phyloP scores from a whole-genome alignment of 1,140 invertebrate species.

The Bombus pyrosoma region DNA sequence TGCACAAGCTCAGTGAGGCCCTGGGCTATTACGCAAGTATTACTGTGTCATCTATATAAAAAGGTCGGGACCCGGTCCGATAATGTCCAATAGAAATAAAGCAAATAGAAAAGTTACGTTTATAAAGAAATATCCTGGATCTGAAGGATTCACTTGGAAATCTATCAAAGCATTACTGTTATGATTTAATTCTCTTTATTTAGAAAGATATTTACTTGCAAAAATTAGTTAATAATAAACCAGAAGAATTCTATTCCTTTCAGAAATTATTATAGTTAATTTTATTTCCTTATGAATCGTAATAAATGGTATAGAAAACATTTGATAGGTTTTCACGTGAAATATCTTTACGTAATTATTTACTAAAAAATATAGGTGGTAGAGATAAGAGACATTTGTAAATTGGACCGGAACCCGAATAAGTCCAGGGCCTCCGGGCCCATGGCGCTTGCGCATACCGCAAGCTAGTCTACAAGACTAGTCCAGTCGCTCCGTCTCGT shows the following conservation, averaged over 20 bases:
- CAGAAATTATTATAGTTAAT: background rate
- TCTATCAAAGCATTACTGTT: conserved; percentile 1
- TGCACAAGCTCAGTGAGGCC: conserved; percentile 88
- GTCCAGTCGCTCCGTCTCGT: conserved; percentile 79
- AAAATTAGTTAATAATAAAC: background rate
- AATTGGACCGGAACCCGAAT: conserved; percentile 73
- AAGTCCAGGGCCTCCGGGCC: conserved; percentile 78
- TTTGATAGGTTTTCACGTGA: conserved; percentile 22
- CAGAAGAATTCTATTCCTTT: background rate
- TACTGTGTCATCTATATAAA: conserved; percentile 71
- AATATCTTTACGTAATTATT: conserved; percentile 32
- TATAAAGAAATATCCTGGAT: conserved; percentile 9
- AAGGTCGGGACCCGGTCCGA: conserved; percentile 76
- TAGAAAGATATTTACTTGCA: background rate
- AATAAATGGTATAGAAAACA: background rate
- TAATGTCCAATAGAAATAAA: conserved; percentile 36
- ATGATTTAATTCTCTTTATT: background rate
- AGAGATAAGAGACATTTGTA: conserved; percentile 8
- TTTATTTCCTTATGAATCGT: background rate
- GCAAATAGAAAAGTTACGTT: conserved; percentile 23
- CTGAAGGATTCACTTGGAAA: background rate
- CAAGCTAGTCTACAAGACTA: conserved; percentile 82
- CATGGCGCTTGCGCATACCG: conserved; percentile 81
- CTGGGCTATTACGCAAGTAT: conserved; percentile 69
- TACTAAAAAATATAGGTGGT: background rate